Conservation (phyloP, 2,888 invertebrate species). For the Dicycla oo region DNA sequence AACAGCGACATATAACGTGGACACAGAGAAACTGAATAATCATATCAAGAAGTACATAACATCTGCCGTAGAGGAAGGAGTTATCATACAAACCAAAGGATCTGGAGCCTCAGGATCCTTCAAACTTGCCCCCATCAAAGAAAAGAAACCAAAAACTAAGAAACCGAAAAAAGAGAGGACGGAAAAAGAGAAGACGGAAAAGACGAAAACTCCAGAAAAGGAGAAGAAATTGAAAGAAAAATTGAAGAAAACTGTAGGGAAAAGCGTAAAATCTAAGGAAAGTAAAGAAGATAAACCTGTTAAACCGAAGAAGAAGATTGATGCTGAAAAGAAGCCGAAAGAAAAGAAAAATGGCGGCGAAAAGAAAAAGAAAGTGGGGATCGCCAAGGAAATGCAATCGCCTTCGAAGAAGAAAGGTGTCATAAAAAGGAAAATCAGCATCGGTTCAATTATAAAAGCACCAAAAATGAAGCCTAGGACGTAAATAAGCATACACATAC, state of each 20-base stretch:
- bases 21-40: slow-evolving; percentile 77
- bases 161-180: slow-evolving; percentile 57
- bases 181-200: slow-evolving; percentile 55
- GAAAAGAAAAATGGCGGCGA: slow-evolving; percentile 52
- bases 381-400: slow-evolving; percentile 62
- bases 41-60: slow-evolving; percentile 81
- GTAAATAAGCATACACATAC: slow-evolving; percentile 30
- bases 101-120: slow-evolving; percentile 83
- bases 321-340: slow-evolving; percentile 38
- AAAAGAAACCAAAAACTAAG: slow-evolving; percentile 67
- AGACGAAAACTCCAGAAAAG: slow-evolving; percentile 58
- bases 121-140: slow-evolving; percentile 73
- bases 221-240: slow-evolving; percentile 53
- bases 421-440: slow-evolving; percentile 82
- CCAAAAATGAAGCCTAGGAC: slow-evolving; percentile 85
- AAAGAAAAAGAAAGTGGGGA: slow-evolving; percentile 51
- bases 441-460: slow-evolving; percentile 83
- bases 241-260: slow-evolving; percentile 57
- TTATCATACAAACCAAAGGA: slow-evolving; percentile 80
- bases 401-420: slow-evolving; percentile 76
- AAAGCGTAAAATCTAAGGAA: slow-evolving; percentile 42
- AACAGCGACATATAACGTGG: slow-evolving; percentile 74
- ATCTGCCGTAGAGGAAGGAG: slow-evolving; percentile 77
- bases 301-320: slow-evolving; percentile 49
- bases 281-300: slow-evolving; percentile 47